Conservation (phyloP, 2,888 invertebrate species). For the Dendrolimus houi region DNA sequence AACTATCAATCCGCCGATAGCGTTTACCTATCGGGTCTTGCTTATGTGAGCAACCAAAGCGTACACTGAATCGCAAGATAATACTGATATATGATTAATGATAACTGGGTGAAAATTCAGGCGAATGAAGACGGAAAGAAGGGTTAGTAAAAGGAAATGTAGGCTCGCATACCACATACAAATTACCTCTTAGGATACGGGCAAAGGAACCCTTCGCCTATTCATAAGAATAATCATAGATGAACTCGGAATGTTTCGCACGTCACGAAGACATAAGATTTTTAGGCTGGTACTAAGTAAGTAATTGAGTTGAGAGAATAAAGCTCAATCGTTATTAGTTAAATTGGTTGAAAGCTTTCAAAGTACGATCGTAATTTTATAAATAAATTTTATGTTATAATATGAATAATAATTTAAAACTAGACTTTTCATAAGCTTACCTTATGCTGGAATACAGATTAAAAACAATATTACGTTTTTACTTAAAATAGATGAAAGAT, state of each 20-base stretch:
- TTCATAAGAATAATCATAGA: conserved; percentile 25
- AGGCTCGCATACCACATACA: conserved; percentile 41
- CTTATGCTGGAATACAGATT: too few species aligned
- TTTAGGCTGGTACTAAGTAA: background rate
- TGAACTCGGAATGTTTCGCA: conserved; percentile 17
- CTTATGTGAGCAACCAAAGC: background rate
- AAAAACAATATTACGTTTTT: too few species aligned
- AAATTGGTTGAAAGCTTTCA: conserved; percentile 19
- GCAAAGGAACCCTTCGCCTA: conserved; percentile 27
- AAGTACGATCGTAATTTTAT: too few species aligned
- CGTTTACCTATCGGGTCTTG: background rate
- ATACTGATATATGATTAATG: conserved; percentile 59
- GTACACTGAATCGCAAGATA: conserved; percentile 26
- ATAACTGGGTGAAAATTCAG: conserved; percentile 35
- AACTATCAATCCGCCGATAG: too few species aligned
- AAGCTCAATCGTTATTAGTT: too few species aligned
- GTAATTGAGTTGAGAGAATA: too few species aligned
- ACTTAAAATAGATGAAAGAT: too few species aligned
- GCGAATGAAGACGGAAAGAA: conserved; percentile 32
- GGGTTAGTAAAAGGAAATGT: conserved; percentile 32
- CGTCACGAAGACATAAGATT: background rate
- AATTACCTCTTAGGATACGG: conserved; percentile 40
- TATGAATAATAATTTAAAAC: too few species aligned
- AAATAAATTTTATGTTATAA: too few species aligned
- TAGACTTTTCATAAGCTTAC: too few species aligned